Evolutionary conservation across 2,797 vertebrate genomes (phyloP).

Genomic region (Paguma larvata): DNA sequence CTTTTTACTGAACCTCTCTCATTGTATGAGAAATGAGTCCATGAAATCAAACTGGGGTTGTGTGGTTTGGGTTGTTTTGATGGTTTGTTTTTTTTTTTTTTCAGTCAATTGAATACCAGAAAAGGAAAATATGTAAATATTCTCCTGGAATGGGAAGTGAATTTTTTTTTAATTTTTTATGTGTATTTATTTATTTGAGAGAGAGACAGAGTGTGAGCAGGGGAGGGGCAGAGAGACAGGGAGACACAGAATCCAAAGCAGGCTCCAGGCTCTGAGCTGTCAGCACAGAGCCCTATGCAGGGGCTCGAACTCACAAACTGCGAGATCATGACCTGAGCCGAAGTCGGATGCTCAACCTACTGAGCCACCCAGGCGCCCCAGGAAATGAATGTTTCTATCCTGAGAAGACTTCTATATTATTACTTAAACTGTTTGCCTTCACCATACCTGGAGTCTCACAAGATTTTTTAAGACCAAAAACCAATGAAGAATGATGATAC

Average conservation of each 20-base stretch:
- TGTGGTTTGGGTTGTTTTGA: neutral
- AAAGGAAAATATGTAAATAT: conserved; percentile 5
- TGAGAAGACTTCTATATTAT: neutral
- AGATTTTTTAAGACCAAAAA: neutral
- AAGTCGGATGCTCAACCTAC: no score
- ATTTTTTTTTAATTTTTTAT: neutral
- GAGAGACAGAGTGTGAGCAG: no score
- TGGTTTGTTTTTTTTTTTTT: neutral
- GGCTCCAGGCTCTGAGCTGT: no score
- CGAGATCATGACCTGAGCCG: no score
- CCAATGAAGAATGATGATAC: neutral
- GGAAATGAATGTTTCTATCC: neutral
- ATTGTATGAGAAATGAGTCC: neutral
- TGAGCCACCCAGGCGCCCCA: no score
- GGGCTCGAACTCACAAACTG: no score
- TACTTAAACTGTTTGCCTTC: neutral
- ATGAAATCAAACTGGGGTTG: neutral
- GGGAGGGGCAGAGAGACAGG: no score
- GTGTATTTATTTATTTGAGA: no score
- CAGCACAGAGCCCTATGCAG: no score
- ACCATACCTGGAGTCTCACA: neutral
- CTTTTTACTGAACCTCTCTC: neutral
- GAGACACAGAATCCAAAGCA: no score
- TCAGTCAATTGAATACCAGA: neutral
- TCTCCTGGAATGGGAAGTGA: neutral